Evolutionary conservation across 1,140 invertebrate species (phyloP).

Genomic region (Macrosteles quadrilineatus): DNA sequence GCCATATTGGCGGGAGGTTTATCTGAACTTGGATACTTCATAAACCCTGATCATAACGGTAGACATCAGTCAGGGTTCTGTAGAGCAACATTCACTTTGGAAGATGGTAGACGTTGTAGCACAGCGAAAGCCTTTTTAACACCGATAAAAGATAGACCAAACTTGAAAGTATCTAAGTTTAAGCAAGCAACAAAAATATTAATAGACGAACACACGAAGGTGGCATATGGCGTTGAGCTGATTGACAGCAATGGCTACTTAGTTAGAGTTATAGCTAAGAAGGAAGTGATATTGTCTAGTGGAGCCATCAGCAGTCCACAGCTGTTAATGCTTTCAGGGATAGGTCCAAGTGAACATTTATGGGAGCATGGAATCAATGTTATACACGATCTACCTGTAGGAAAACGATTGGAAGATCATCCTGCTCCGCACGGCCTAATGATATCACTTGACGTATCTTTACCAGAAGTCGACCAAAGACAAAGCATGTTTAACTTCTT

Average conservation of each 20-base stretch:
- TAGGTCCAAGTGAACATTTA: constrained; percentile 76
- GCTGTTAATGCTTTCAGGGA: constrained; percentile 81
- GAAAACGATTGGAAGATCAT: too few relatives aligned
- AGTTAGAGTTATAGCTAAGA: constrained; percentile 55
- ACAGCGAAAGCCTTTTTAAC: constrained; percentile 54
- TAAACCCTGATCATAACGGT: constrained; percentile 71
- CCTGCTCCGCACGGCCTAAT: too few relatives aligned
- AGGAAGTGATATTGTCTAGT: constrained; percentile 67
- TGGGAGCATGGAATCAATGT: constrained; percentile 65
- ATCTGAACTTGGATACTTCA: not conserved
- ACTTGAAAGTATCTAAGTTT: constrained; percentile 61
- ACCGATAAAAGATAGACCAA: constrained; percentile 59
- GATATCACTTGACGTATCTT: too few relatives aligned
- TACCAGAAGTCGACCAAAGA: too few relatives aligned
- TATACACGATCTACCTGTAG: constrained; percentile 43
- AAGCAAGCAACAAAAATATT: constrained; percentile 62
- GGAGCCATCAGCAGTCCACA: constrained; percentile 79
- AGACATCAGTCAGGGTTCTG: constrained; percentile 55
- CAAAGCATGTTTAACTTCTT: too few relatives aligned
- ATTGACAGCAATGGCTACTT: constrained; percentile 49
- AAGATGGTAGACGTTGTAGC: constrained; percentile 29
- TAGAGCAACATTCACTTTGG: constrained; percentile 46
- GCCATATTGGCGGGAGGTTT: not conserved
- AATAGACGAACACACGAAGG: constrained; percentile 52
- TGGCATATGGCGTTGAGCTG: constrained; percentile 53